phyloP scores from a whole-genome alignment of 2,797 vertebrate species.

The Ctenopoma multispine region DNA sequence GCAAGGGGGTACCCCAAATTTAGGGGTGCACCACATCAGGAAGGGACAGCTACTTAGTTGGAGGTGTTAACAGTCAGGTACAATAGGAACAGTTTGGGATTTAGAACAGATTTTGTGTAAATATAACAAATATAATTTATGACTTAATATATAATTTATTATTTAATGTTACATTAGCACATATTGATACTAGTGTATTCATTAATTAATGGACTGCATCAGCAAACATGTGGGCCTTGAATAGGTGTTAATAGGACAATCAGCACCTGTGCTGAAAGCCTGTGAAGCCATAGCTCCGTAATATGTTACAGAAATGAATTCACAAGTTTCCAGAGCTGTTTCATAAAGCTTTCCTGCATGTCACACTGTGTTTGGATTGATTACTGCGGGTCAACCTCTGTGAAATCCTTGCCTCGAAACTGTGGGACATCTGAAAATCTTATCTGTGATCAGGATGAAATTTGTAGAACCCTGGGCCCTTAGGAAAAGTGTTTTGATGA shows the following conservation, averaged over 20 bases:
- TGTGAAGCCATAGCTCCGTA: neutral
- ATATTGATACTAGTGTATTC: neutral
- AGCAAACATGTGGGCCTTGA: neutral
- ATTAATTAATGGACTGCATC: neutral
- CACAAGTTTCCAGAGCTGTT: conserved; percentile 22
- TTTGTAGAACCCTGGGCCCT: neutral
- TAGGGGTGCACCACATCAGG: no score
- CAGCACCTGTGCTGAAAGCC: neutral
- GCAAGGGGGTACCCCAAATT: no score
- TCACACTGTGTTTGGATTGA: neutral
- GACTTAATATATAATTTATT: no score
- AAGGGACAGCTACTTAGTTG: no score
- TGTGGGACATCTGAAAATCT: neutral
- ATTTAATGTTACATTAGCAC: neutral
- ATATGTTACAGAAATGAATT: conserved; percentile 5
- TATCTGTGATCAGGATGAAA: neutral
- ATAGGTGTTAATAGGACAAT: neutral
- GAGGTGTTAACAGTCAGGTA: no score
- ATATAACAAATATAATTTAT: no score
- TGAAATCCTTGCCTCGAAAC: neutral
- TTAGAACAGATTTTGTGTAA: no score
- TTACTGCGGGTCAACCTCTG: neutral
- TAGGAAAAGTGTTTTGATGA: neutral
- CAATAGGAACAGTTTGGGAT: no score
- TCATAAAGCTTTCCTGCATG: neutral